Base-by-base conservation (phyloP, 2,888 invertebrate genomes). In the Dioctria rufipes region DNA sequence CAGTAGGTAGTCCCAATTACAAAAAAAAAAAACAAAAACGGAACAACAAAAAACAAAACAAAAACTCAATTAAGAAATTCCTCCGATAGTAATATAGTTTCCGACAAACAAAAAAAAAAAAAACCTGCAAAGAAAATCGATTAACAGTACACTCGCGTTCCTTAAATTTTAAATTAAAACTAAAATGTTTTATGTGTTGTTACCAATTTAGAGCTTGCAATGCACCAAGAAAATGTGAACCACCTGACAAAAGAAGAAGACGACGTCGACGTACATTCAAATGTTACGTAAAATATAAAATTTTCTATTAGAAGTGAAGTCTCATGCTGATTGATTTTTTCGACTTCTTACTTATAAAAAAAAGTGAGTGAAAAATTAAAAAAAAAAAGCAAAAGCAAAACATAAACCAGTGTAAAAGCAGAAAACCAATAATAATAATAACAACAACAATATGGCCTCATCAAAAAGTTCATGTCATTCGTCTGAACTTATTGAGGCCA, bases 91-190 rank as follows among this genome's bases (percentile, higher is more conserved):
- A 25, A 25, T 25, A 25, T 25, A 25, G 25, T 25, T 25, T 25
- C 25, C 25, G 25, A 25, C 25, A 25, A 25, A 25, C 25, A 25
- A 25, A 25, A 25, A 25, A 25, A 25, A 25, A 25, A 11, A 58
- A 71, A 75, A 75, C 39, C 60, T 40, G 25, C 60, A 60, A 39
- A 75, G 73, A 60, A 58, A 75, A 75, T 75, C 73, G 73, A 75
- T 75, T 75, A 75, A 75, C 73, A 42, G 73, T 75, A 60, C 58
- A 40, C 43, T 25, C 54, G 25, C 25, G 25, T 2, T 25, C 25
- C 51, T 43, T 9, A 5, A 54, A 11, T 37, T 51, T 13, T 42
- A 4, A 42, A 25, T 13, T 54, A 13, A 58, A 51, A 75, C 73
- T 40, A 60, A 60, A 58, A 25, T 75, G 13, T 75, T 60, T 60